Evolutionary conservation across 2,113 vertebrate species (phyloP).

Genomic region (Crotalus viridis): DNA sequence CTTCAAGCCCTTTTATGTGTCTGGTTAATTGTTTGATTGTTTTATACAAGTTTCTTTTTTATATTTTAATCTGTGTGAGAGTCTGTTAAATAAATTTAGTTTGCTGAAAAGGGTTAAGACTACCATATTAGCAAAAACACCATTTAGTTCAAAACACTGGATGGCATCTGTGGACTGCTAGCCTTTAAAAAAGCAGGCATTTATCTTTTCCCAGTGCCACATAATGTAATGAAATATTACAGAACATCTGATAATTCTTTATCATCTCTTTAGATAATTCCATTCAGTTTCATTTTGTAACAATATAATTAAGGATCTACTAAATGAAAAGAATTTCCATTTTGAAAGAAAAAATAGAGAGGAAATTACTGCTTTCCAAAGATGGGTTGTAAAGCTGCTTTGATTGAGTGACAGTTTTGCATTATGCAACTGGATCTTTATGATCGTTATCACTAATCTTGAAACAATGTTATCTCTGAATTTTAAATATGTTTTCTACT

Average conservation of each 20-base stretch:
- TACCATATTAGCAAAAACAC: neutral
- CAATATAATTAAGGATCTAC: constrained; percentile 63
- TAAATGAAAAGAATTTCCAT: constrained; percentile 45
- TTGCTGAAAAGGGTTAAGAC: neutral
- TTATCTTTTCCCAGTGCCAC: neutral
- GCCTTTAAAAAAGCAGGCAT: neutral
- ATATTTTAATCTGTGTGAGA: too few relatives aligned
- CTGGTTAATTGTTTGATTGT: too few relatives aligned
- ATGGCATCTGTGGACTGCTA: neutral
- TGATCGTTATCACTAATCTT: constrained; percentile 30
- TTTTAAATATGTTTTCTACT: constrained; percentile 31
- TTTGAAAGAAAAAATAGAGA: constrained; percentile 50
- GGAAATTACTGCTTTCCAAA: constrained; percentile 63
- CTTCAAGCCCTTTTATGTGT: too few relatives aligned
- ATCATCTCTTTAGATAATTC: constrained; percentile 51
- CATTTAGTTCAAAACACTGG: neutral
- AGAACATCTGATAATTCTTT: constrained; percentile 55
- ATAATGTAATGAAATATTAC: constrained; percentile 40
- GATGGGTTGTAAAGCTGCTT: constrained; percentile 55
- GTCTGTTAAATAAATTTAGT: too few relatives aligned
- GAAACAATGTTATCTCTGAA: constrained; percentile 45
- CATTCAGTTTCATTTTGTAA: constrained; percentile 49
- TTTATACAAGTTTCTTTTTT: too few relatives aligned
- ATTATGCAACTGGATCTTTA: constrained; percentile 53
- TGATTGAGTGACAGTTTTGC: constrained; percentile 59